Evolutionary conservation across 2,888 invertebrate genomes (phyloP), one percentile per base, ranked within the genome.

Genomic region (Spatulosminthurus flaviceps): DNA sequence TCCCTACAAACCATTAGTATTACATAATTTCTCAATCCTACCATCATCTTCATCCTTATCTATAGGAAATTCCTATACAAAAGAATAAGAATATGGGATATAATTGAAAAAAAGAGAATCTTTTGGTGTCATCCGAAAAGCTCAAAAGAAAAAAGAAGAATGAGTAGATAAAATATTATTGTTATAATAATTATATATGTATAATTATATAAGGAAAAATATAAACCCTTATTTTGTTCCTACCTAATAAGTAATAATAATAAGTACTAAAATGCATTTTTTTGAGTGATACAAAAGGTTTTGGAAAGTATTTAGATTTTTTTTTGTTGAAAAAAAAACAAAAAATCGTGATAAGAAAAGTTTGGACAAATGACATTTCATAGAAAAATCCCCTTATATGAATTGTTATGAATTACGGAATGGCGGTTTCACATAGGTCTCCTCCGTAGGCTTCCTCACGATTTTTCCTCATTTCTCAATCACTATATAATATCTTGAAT

Each of bases 391-490:
- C 16, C 51, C 51, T 19, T 51, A 11, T 51, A 19, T 51, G n/a
- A 51, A 19, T 51, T 51, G 51, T 51, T 19, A 51, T 19, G 16
- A 51, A 19, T 51, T 51, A 51, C 51, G 51, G 51, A 51, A 51
- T 51, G 9, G 16, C 51, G 9, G 51, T 51, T 51, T 16, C 51
- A 4, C 51, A 51, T 16, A n/a, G 51, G n/a, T 51, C 51, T 51
- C 51, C n/a, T 7, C 34, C 16, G 16, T 51, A 51, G 51, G 51
- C 51, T 51, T 51, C 51, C 51, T 51, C 51, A 51, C 51, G 51
- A 51, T 51, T 51, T 51, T 51, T 51, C 51, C 51, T 51, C 51
- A 51, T 51, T 51, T 51, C 51, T n/a, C 51, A 51, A 51, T 51
- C n/a, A 51, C 16, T n/a, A 16, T 41, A 13, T n/a, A n/a, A n/a